A percentile compares a stretch with the other conserved stretches of the same genome.
These are phyloP conservation scores for Aegotheles bennettii DNA, from an alignment of 2,113 vertebrate genomes.

Conservation along the genomic window DNA sequence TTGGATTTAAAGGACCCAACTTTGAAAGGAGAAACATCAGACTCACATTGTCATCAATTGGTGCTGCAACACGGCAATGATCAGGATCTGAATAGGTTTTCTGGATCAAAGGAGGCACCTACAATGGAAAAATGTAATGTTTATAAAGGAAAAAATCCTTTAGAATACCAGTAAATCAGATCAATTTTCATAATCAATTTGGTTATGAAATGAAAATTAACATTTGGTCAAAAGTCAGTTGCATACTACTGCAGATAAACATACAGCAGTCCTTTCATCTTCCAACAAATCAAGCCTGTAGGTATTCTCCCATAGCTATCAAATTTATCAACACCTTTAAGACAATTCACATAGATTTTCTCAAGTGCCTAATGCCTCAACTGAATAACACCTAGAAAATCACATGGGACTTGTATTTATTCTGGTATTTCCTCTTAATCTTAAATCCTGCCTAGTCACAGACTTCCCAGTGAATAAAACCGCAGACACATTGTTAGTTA, in stretches of 20 bases:
- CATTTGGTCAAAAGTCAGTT: background rate
- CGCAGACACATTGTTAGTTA: background rate
- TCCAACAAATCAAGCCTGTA: background rate
- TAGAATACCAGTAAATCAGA: background rate
- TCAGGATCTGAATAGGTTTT: constrained; percentile 93
- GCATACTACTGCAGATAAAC: background rate
- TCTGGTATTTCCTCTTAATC: background rate
- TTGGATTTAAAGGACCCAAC: background rate
- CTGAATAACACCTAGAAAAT: background rate
- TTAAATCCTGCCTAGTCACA: background rate
- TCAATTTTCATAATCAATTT: background rate
- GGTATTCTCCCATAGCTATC: background rate
- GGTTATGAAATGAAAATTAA: background rate
- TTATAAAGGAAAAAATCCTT: background rate
- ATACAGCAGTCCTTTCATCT: background rate
- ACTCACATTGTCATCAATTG: constrained; percentile 97
- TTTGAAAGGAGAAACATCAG: background rate
- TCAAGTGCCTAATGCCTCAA: background rate
- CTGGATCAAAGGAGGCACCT: constrained; percentile 92
- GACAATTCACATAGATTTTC: background rate
- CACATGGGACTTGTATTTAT: background rate
- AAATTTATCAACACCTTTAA: background rate
- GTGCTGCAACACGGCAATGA: constrained; percentile 93
- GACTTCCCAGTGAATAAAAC: background rate
- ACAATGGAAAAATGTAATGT: background rate